Evolutionary conservation across 2,888 invertebrate genomes (phyloP).

Genomic region (Aleiodes leptofemur): DNA sequence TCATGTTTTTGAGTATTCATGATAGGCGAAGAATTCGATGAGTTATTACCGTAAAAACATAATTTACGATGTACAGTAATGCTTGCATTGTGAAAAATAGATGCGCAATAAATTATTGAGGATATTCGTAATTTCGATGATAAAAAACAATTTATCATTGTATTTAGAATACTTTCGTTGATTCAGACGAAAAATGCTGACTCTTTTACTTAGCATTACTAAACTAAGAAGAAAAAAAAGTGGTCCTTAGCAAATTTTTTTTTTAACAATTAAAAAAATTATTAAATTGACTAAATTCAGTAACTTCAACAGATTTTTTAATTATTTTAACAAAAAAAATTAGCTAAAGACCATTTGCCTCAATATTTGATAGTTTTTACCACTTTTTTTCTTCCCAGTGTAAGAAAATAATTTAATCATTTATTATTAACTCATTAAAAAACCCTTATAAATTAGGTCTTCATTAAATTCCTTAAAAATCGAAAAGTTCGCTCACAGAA

Average conservation of each 20-base stretch:
- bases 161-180: neutral
- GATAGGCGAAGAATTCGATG: neutral
- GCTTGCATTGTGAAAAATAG: neutral
- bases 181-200: neutral
- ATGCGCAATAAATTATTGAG: slow-evolving; percentile 4
- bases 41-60: neutral
- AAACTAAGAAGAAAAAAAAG: too few relatives aligned
- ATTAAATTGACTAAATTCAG: too few relatives aligned
- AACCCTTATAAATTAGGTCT: slow-evolving; percentile 13
- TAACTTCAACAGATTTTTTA: too few relatives aligned
- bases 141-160: neutral
- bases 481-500: slow-evolving; percentile 58
- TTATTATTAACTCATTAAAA: slow-evolving; percentile 23
- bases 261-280: too few relatives aligned
- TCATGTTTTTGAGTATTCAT: neutral
- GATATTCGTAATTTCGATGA: neutral
- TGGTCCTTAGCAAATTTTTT: too few relatives aligned
- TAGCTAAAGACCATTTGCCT: too few relatives aligned
- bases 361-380: too few relatives aligned
- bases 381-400: too few relatives aligned
- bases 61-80: neutral
- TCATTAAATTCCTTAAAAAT: slow-evolving; percentile 41
- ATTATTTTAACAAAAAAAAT: too few relatives aligned
- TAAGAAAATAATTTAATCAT: neutral
- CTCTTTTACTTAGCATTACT: too few relatives aligned